Evolutionary conservation across 1,140 invertebrate species (phyloP), one percentile per base, ranked within the genome.

Genomic region (Zophobas morio): DNA sequence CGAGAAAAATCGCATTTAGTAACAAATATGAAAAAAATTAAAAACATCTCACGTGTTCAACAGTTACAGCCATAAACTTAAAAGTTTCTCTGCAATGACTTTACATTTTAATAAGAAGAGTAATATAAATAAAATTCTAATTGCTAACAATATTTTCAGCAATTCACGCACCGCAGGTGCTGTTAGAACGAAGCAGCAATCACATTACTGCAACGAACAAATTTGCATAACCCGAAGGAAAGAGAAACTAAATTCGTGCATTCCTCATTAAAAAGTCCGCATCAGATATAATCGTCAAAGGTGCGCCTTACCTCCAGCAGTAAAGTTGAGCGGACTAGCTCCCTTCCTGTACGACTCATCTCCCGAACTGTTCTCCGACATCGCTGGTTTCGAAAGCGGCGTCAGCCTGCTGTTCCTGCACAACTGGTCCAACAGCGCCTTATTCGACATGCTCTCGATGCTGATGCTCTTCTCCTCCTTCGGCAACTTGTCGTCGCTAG

Each of bases 351-450:
- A 84, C 54, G 83, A 84, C 77, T 85, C 84, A 53, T 86, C 85
- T 46, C 82, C 84, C 20, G 84, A 84, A 80, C 81, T 85, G 75
- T 79, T 84, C 6, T 70, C 72, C 8, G 46, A 47, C 32, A 78
- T 82, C 80, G 37, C 84, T 79, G 77, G 85, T 74, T 84, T 88
- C 40, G 90, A 86, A 34, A 90, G 84, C 1, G 90, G 90, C 80
- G 90, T 92, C 75, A 89, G 83, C 70, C 88, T 84, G 60, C 88
- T 88, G 74, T 92, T 93, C 56, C 91, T 88, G 81, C 92, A 91
- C 78, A 94, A 85, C 84, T 94, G 93, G 83, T 94, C 93, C 81
- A 94, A 87, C 77, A 94, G 84, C 6, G 92, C 90, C 79, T 92
- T 91, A 78, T 90, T 90, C 47, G 90, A 90, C 86, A 89, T 87